Evolutionary conservation across 2,797 vertebrate species (phyloP).

Genomic region (Amblyopsis hoosieri): DNA sequence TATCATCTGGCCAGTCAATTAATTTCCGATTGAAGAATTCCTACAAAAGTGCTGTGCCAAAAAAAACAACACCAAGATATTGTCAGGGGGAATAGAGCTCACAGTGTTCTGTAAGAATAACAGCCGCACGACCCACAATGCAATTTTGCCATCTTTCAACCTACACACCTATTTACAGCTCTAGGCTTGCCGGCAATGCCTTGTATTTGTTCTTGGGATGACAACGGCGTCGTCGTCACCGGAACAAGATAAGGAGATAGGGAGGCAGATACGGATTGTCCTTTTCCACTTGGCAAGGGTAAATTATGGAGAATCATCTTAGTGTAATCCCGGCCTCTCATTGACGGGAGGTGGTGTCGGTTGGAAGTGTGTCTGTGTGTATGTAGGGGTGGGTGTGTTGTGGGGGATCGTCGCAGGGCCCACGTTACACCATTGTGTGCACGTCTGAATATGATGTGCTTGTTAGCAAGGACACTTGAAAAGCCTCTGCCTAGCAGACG

Average conservation of each 20-base stretch:
- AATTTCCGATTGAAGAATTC: conserved; percentile 21
- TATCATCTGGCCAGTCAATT: conserved; percentile 22
- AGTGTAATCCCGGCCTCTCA: conserved; percentile 74
- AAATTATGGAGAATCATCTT: conserved; percentile 82
- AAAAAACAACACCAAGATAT: no score
- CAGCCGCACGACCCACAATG: conserved; percentile 16
- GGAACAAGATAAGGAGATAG: conserved; percentile 72
- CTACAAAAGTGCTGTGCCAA: conserved; percentile 19
- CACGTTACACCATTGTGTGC: conserved; percentile 76
- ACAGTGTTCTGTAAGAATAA: no score
- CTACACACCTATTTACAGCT: conserved; percentile 43
- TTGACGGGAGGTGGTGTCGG: conserved; percentile 35
- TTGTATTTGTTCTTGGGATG: conserved; percentile 62
- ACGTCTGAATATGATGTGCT: conserved; percentile 77
- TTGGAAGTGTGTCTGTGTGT: conserved; percentile 10
- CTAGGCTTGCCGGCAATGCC: conserved; percentile 43
- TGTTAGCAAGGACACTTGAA: conserved; percentile 68
- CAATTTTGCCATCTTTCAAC: conserved; percentile 46
- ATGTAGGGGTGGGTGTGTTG: conserved; percentile 11
- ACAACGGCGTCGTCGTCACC: conserved; percentile 47
- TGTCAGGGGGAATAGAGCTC: no score
- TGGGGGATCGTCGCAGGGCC: conserved; percentile 67
- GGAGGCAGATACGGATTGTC: conserved; percentile 75
- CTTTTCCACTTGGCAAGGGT: conserved; percentile 74
- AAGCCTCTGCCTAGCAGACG: conserved; percentile 23